Conservation (phyloP, 2,888 invertebrate genomes). For the Koerneria pararmatus region DNA sequence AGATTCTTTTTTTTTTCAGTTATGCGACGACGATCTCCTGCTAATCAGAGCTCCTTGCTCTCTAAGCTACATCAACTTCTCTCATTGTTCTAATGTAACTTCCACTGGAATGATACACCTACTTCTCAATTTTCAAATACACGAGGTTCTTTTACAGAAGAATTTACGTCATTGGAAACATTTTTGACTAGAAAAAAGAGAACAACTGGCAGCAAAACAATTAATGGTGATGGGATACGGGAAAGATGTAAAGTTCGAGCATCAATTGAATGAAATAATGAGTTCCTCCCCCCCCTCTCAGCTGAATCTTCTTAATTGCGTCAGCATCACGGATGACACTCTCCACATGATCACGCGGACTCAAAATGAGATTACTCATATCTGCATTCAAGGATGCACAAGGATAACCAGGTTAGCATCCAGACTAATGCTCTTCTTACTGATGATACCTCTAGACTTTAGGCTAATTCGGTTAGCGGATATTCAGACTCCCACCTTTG, state of each 20-base stretch:
- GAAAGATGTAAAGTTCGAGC: too few species aligned
- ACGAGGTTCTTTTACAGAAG: too few species aligned
- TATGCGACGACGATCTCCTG: constrained; percentile 7
- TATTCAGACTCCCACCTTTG: too few species aligned
- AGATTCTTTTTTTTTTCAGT: not conserved
- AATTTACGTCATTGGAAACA: not conserved
- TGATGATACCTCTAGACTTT: too few species aligned
- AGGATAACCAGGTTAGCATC: constrained; percentile 28
- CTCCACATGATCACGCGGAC: constrained; percentile 30
- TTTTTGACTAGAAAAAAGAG: not conserved
- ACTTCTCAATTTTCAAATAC: constrained; percentile 27
- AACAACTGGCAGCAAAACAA: not conserved
- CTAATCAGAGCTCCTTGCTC: constrained; percentile 15
- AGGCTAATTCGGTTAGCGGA: too few species aligned
- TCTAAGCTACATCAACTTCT: constrained; percentile 20
- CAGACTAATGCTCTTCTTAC: not conserved
- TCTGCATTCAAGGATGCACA: constrained; percentile 29
- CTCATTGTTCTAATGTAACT: constrained; percentile 32
- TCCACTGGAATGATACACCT: constrained; percentile 26
- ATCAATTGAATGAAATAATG: too few species aligned
- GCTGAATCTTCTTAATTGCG: constrained; percentile 29
- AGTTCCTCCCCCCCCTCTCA: constrained; percentile 7
- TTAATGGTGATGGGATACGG: too few species aligned
- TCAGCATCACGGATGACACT: constrained; percentile 30
- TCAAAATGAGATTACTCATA: constrained; percentile 25